Evolutionary conservation across 2,797 vertebrate species (phyloP).

Genomic region (Perodicticus potto): DNA sequence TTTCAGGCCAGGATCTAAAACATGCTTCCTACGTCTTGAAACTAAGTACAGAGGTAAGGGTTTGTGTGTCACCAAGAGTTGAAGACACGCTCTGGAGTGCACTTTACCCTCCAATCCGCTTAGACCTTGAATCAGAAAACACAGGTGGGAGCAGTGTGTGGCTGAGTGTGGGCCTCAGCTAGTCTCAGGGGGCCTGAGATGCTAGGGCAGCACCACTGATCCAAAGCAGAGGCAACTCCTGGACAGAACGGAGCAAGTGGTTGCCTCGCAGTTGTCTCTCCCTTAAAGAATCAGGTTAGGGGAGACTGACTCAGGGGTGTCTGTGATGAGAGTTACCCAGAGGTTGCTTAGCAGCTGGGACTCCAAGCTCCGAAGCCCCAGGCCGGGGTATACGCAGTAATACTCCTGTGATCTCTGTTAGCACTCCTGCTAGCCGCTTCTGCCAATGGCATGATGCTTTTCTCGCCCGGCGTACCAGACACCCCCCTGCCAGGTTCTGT

Average conservation of each 20-base stretch:
- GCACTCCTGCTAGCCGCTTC: not conserved
- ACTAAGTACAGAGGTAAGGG: not conserved
- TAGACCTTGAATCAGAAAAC: not conserved
- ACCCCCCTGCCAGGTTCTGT: not conserved
- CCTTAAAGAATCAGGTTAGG: not conserved
- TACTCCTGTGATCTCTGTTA: not conserved
- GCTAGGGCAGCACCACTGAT: fast-evolving
- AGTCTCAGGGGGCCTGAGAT: not conserved
- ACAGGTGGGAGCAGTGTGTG: not conserved
- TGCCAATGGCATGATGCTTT: too few species aligned
- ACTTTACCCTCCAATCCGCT: not conserved
- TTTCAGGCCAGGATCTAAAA: not conserved
- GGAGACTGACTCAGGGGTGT: too few species aligned
- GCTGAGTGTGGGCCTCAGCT: not conserved
- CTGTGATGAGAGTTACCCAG: not conserved
- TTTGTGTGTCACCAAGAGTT: not conserved
- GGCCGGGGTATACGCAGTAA: too few species aligned
- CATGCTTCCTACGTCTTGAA: not conserved
- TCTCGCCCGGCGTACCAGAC: not conserved
- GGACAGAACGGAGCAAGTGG: not conserved
- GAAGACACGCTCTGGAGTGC: not conserved
- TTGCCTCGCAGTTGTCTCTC: not conserved
- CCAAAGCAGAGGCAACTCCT: not conserved
- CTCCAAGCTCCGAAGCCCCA: too few species aligned
- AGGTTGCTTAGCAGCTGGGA: not conserved